Percentiles rank a stretch among this genome's conserved stretches.
Evolutionary conservation across 2,888 invertebrate genomes (phyloP).

Genomic region (Polydrusus tereticollis): DNA sequence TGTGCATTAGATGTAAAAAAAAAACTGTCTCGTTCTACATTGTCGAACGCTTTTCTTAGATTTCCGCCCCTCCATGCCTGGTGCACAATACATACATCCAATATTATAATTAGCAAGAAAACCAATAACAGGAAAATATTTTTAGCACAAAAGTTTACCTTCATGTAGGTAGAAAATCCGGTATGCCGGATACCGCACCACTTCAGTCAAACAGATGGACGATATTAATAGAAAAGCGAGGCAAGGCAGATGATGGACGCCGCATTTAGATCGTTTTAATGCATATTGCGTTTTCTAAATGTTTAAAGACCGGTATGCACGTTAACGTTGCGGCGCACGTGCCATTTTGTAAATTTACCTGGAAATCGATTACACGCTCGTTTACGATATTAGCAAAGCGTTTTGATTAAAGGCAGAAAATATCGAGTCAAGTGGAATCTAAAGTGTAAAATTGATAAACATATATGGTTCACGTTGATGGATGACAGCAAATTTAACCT

Average conservation of each 20-base stretch:
- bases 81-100: too few species aligned
- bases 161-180: constrained; percentile 48
- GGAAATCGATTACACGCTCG: constrained; percentile 28
- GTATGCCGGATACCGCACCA: constrained; percentile 49
- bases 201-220: constrained; percentile 50
- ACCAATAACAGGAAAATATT: background rate
- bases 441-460: background rate
- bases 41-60: too few species aligned
- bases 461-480: too few species aligned
- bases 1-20: too few species aligned
- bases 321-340: constrained; percentile 21
- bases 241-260: constrained; percentile 54
- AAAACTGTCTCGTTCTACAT: too few species aligned
- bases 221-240: constrained; percentile 53
- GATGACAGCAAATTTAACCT: too few species aligned
- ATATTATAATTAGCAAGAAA: background rate
- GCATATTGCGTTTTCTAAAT: constrained; percentile 52
- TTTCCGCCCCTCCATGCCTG: too few species aligned
- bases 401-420: background rate
- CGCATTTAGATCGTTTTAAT: constrained; percentile 56
- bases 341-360: constrained; percentile 28
- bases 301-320: constrained; percentile 35
- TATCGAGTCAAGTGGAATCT: background rate
- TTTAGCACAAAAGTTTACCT: constrained; percentile 31
- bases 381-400: constrained; percentile 28